Evolutionary conservation across 1,140 invertebrate genomes (phyloP), one percentile per base, ranked within the genome.

Genomic region (Cydia pomonella): DNA sequence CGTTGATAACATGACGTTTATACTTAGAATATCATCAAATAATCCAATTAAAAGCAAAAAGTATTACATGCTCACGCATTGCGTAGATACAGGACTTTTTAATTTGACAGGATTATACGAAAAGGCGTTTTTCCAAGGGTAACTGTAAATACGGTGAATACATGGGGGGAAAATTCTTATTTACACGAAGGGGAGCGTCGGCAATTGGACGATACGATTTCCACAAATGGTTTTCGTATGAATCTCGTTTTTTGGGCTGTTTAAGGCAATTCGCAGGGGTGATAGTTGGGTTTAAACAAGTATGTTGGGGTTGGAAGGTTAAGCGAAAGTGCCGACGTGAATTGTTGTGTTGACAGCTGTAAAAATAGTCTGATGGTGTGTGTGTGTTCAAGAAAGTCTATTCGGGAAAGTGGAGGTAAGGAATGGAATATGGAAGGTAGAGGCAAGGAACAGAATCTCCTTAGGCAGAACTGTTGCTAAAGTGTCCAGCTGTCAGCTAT

Each of bases 121-220:
- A 18, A 53, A 53, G n/a, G 50, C 50, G 16, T 53, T 53, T 53
- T 53, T 18, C 50, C n/a, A 21, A n/a, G 16, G 50, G 16, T 21
- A 53, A 53, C 50, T 21, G 50, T 53, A 53, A 53, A 53, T 53
- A 53, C 50, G 16, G n/a, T 5, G 16, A 7, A 53, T 18, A 18
- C n/a, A 53, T 53, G 50, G 16, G 44, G 44, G 44, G 3, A 53
- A 18, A 16, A 9, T 53, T 7, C n/a, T 53, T 53, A 53, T 53
- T 53, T 53, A 53, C 50, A 53, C 50, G n/a, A 4, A 53, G 50
- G 50, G 50, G 74, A 71, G 27, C 59, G 69, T 33, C 79, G 81
- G 84, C 81, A 80, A 77, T 69, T 73, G 74, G 76, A 79, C 83
- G 79, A 79, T 81, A 75, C 81, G 79, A 86, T 81, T 81, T 78